These are phyloP conservation scores for Lepidocyrtoides sp. DNA, from an alignment of 2,888 invertebrate genomes.

Conservation along the genomic window DNA sequence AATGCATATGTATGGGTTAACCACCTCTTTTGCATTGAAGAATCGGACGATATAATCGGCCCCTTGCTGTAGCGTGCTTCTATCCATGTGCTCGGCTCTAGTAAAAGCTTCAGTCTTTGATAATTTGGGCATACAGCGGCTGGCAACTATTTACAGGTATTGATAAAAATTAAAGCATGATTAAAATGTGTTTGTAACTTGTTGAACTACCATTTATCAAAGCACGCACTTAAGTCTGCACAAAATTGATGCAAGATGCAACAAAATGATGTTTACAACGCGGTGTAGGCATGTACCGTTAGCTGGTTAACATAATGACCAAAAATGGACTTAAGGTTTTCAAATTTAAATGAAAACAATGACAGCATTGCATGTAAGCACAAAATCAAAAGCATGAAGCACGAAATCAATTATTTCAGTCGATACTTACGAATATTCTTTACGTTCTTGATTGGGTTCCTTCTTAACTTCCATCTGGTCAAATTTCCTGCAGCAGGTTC, in stretches of 20 bases:
- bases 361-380: background rate
- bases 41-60: slow-evolving; percentile 87
- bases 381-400: no score
- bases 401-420: background rate
- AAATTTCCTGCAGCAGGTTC: slow-evolving; percentile 76
- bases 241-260: no score
- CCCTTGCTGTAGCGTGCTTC: slow-evolving; percentile 83
- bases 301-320: no score
- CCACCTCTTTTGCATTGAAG: slow-evolving; percentile 88
- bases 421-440: slow-evolving; percentile 84
- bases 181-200: no score
- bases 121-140: slow-evolving; percentile 88
- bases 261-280: no score
- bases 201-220: no score
- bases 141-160: slow-evolving; percentile 88
- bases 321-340: no score
- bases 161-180: background rate
- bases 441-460: slow-evolving; percentile 83
- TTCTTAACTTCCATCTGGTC: slow-evolving; percentile 80
- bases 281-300: no score
- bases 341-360: no score
- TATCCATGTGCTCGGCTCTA: slow-evolving; percentile 81
- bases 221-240: no score
- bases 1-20: slow-evolving; percentile 40
- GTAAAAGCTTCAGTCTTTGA: slow-evolving; percentile 85